Percentiles rank a stretch among this genome's conserved stretches.
Conservation (phyloP, 2,888 invertebrate genomes). For the Watsonalla cultraria region DNA sequence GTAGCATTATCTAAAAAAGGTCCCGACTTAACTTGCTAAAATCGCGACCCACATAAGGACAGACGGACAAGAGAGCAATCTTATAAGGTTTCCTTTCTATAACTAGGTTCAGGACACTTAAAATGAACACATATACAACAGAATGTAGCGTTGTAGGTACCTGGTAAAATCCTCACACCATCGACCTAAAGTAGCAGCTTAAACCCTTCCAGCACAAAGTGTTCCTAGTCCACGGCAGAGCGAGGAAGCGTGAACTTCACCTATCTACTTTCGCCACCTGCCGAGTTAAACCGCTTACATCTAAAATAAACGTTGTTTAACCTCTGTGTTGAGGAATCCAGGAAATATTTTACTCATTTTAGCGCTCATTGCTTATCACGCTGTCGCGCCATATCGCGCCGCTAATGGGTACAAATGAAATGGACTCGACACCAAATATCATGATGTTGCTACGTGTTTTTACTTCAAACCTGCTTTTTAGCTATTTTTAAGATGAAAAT, state of each 20-base stretch:
- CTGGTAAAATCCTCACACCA: too few relatives aligned
- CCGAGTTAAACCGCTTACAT: slow-evolving; percentile 51
- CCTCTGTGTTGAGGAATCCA: slow-evolving; percentile 29
- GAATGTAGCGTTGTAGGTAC: too few relatives aligned
- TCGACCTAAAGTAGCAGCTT: neutral
- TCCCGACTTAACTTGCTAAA: too few relatives aligned
- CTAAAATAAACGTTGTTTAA: slow-evolving; percentile 48
- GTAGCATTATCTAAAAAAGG: too few relatives aligned
- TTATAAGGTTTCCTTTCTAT: too few relatives aligned
- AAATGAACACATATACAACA: too few relatives aligned
- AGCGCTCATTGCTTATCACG: slow-evolving; percentile 31
- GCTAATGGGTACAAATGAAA: slow-evolving; percentile 49
- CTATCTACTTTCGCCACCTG: slow-evolving; percentile 49
- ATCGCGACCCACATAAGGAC: too few relatives aligned
- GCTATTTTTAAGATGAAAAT: neutral
- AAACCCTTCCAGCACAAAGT: neutral
- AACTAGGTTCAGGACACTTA: too few relatives aligned
- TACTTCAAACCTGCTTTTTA: slow-evolving; percentile 3
- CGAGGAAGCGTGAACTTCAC: slow-evolving; percentile 33
- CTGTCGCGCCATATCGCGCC: slow-evolving; percentile 38
- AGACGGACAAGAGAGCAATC: too few relatives aligned
- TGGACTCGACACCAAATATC: slow-evolving; percentile 31
- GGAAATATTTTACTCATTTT: slow-evolving; percentile 49
- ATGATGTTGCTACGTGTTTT: slow-evolving; percentile 6
- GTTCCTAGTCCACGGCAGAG: neutral